phyloP scores from a whole-genome alignment of 2,797 vertebrate species.

The Trachops cirrhosus region DNA sequence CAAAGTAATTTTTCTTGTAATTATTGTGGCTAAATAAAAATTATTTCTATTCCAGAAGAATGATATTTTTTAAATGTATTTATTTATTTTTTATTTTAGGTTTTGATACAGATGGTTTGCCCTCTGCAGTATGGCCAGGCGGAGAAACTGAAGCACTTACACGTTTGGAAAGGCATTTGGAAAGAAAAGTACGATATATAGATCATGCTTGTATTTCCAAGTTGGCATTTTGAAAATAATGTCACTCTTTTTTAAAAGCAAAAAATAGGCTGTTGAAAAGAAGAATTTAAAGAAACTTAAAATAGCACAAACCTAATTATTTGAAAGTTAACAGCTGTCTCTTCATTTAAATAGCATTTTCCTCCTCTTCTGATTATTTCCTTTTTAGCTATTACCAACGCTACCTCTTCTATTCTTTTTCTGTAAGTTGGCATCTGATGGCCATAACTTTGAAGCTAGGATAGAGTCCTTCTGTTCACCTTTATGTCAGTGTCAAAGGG shows the following conservation, averaged over 20 bases:
- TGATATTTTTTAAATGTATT: neutral
- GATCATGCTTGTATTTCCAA: neutral
- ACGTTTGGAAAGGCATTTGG: conserved; percentile 93
- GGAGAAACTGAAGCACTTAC: conserved; percentile 96
- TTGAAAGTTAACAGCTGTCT: neutral
- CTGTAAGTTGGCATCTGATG: neutral
- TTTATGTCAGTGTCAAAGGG: neutral
- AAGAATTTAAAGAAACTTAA: neutral
- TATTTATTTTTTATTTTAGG: conserved; percentile 80
- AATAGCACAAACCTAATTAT: neutral
- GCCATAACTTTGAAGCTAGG: neutral
- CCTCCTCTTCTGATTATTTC: neutral
- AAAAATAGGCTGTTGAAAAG: neutral
- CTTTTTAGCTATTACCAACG: neutral
- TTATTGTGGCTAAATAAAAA: conserved; percentile 28
- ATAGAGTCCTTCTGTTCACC: neutral
- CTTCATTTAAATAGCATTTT: neutral
- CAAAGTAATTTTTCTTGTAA: neutral
- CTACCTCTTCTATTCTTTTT: neutral
- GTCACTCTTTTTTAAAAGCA: neutral
- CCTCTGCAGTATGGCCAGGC: conserved; percentile 94
- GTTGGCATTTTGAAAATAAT: neutral
- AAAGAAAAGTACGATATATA: conserved; percentile 90
- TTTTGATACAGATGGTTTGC: conserved; percentile 93
- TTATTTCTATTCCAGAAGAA: neutral